Conservation (phyloP, 2,888 invertebrate genomes). For the Drosophila bunnanda region DNA sequence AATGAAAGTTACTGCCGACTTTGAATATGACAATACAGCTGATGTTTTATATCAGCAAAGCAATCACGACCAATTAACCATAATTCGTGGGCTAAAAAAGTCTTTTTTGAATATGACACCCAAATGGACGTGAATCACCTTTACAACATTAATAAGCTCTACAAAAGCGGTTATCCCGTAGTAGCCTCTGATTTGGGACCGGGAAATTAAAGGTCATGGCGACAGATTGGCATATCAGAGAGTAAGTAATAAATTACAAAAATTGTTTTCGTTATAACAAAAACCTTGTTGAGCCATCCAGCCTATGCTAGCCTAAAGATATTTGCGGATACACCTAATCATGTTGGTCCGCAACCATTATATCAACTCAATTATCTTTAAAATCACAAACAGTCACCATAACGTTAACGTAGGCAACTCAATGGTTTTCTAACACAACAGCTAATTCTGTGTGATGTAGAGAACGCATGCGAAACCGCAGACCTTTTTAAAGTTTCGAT, state of each 20-base stretch:
- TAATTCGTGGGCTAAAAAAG: background rate
- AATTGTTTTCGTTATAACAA: background rate
- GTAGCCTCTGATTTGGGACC: background rate
- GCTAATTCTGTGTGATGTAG: too few species aligned
- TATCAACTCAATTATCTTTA: too few species aligned
- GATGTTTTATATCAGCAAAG: too few species aligned
- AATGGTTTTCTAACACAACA: too few species aligned
- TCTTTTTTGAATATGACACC: background rate
- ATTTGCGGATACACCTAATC: background rate
- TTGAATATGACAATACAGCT: background rate
- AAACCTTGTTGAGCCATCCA: background rate
- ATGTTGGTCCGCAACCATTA: background rate
- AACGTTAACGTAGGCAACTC: too few species aligned
- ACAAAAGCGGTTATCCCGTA: background rate
- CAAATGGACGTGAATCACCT: background rate
- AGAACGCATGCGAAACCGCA: too few species aligned
- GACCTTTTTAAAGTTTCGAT: too few species aligned
- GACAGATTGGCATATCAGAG: background rate
- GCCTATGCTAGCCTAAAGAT: background rate
- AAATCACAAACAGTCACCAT: too few species aligned
- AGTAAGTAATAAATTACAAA: background rate
- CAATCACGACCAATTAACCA: background rate
- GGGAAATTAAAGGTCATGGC: background rate
- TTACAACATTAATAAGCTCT: background rate
- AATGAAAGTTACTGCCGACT: conserved; percentile 11